phyloP scores from a whole-genome alignment of 2,888 invertebrate genomes.

The Carpatolechia fugitivella region DNA sequence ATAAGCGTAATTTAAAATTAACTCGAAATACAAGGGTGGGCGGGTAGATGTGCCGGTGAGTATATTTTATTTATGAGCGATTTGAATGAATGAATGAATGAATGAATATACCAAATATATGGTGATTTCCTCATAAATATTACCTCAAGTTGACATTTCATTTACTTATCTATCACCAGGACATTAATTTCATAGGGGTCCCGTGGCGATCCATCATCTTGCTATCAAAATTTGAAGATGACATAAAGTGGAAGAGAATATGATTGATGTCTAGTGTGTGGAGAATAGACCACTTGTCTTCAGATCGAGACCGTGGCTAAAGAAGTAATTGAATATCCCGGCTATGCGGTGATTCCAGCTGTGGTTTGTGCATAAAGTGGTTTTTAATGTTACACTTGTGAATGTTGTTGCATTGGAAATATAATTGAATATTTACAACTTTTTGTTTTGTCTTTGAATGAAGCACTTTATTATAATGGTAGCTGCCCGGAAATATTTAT shows the following conservation, averaged over 20 bases:
- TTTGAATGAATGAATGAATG: no score
- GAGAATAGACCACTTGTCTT: conserved; percentile 41
- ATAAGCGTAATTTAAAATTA: no score
- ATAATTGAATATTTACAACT: no score
- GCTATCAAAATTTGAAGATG: conserved; percentile 75
- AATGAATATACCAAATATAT: no score
- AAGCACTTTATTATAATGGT: no score
- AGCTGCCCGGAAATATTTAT: no score
- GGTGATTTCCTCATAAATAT: background rate
- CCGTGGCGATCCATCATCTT: conserved; percentile 63
- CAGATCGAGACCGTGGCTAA: conserved; percentile 37
- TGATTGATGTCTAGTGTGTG: conserved; percentile 60
- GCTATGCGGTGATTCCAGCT: conserved; percentile 17
- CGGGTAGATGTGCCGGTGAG: no score
- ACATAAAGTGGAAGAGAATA: conserved; percentile 74
- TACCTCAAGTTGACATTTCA: conserved; percentile 7
- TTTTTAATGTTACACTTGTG: background rate
- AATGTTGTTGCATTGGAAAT: no score
- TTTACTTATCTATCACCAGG: conserved; percentile 13
- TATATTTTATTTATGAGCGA: no score
- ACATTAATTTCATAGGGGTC: conserved; percentile 27
- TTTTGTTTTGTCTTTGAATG: no score
- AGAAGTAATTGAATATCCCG: conserved; percentile 47
- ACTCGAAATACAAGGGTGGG: no score
- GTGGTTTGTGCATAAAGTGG: background rate